These are phyloP conservation scores for Percopsis transmontana DNA, from an alignment of 2,113 vertebrate genomes.

Conservation along the genomic window DNA sequence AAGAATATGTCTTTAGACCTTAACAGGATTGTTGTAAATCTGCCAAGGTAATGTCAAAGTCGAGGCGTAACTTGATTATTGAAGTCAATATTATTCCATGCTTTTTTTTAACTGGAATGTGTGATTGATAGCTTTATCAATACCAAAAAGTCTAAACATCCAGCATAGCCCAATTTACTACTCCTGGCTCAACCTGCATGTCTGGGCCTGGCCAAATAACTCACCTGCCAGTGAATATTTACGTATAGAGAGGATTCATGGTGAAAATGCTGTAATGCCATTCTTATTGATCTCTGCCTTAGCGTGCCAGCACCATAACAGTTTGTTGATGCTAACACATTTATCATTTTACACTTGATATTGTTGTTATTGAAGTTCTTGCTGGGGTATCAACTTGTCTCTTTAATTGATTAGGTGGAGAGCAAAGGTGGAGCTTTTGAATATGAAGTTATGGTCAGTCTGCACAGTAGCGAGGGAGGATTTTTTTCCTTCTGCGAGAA, in stretches of 20 bases:
- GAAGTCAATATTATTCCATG: slow-evolving; percentile 20
- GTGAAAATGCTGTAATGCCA: slow-evolving; percentile 39
- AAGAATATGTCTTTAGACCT: slow-evolving; percentile 7
- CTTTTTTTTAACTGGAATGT: slow-evolving; percentile 26
- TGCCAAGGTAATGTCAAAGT: slow-evolving; percentile 22
- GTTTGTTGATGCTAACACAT: slow-evolving; percentile 37
- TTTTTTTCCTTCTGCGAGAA: too few species aligned
- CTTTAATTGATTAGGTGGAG: slow-evolving; percentile 11
- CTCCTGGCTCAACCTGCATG: slow-evolving; percentile 47
- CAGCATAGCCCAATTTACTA: slow-evolving; percentile 19
- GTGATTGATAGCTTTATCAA: slow-evolving; percentile 68
- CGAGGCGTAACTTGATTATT: slow-evolving; percentile 21
- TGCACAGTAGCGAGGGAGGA: too few species aligned
- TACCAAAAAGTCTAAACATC: slow-evolving; percentile 30
- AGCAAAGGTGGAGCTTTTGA: slow-evolving; percentile 27
- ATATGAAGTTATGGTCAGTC: slow-evolving; percentile 33
- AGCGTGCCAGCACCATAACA: slow-evolving; percentile 16
- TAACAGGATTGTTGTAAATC: neutral
- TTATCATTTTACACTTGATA: slow-evolving; percentile 39
- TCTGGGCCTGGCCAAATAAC: slow-evolving; percentile 45
- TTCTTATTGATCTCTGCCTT: slow-evolving; percentile 56
- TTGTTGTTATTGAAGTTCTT: slow-evolving; percentile 42
- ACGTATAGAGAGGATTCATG: slow-evolving; percentile 30
- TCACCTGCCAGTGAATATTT: slow-evolving; percentile 47
- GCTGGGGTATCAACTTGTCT: slow-evolving; percentile 34